Evolutionary conservation across 1,140 invertebrate genomes (phyloP).

Genomic region (Pantala flavescens): DNA sequence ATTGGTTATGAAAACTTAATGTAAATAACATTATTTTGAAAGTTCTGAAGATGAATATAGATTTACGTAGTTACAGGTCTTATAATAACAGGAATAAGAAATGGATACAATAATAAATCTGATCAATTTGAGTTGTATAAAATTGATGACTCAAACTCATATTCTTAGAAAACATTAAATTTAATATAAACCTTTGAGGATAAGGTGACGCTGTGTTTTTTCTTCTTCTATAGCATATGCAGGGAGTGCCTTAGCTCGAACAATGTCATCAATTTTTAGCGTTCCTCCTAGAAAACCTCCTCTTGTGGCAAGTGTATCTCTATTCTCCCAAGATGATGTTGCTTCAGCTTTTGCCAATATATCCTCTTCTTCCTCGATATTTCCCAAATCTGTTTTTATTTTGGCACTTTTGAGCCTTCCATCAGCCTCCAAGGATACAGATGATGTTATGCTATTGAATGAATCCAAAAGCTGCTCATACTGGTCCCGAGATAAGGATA

Average conservation of each 20-base stretch:
- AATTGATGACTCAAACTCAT: no score
- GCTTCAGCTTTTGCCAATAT: neutral
- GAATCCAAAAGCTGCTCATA: constrained; percentile 81
- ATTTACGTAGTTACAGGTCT: no score
- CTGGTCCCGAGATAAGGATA: constrained; percentile 72
- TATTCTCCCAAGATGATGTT: neutral
- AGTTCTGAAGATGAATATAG: no score
- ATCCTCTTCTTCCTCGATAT: constrained; percentile 36
- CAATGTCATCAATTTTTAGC: constrained; percentile 46
- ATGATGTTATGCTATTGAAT: constrained; percentile 14
- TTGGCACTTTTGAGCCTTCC: neutral
- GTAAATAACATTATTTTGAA: no score
- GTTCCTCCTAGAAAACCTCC: constrained; percentile 26
- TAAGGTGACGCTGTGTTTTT: constrained; percentile 21
- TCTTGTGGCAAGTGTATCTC: neutral
- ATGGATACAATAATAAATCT: no score
- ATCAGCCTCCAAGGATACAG: neutral
- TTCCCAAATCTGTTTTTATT: constrained; percentile 19
- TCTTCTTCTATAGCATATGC: constrained; percentile 11
- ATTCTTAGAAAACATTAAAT: no score
- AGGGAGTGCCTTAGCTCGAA: constrained; percentile 40
- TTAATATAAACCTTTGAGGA: constrained; percentile 22
- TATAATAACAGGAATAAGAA: no score
- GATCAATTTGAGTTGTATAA: no score
- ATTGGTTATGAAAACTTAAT: no score